Evolutionary conservation across 2,797 vertebrate genomes (phyloP), one percentile per base, ranked within the genome.

Genomic region (Eupleurogrammus muticus): DNA sequence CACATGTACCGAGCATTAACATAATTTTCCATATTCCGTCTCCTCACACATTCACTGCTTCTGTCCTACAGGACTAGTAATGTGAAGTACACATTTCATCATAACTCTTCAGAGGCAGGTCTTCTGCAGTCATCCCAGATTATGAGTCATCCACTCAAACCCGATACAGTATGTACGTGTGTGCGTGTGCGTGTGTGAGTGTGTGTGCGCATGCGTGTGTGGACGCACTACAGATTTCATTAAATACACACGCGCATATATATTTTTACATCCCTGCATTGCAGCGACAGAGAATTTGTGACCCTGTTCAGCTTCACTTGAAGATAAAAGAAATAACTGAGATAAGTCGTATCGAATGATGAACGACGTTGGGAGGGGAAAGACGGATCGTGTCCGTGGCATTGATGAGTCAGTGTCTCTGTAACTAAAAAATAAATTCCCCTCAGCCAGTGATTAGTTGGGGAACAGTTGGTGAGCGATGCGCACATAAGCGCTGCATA

Each of bases 401-500:
- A 73, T 3, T 75, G 85, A 84, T 88, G 86, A 89, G 82, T 89
- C 79, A 87, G 60, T 78, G 79, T 73, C 79, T 75, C 71, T 79
- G 77, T 83, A 77, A 77, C 80, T 75, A 84, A 85, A 83, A 86
- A 58, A 76, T 63, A 71, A 77, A 82, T 84, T 87, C 70, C 71
- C 79, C 61, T 81, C 56, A 85, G 80, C 70, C 75, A 69, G 62
- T 71, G 79, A 87, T 87, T 79, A 85, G 80, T 70, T 57, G 73
- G 64, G 70, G 67, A 89, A 82, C 86, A 90, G 86, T 89, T 89
- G 83, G 84, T 61, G 82, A 84, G 82, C 40, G 7, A 82, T 63
- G 64, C 70, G 19, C 64, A 77, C 76, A 68, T 79, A 71, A 65
- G 77, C 49, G 32, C 80, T 69, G 72, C 79, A 80, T 83, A 78